Conservation (phyloP, 2,113 vertebrate genomes). For the Paralichthys olivaceus region DNA sequence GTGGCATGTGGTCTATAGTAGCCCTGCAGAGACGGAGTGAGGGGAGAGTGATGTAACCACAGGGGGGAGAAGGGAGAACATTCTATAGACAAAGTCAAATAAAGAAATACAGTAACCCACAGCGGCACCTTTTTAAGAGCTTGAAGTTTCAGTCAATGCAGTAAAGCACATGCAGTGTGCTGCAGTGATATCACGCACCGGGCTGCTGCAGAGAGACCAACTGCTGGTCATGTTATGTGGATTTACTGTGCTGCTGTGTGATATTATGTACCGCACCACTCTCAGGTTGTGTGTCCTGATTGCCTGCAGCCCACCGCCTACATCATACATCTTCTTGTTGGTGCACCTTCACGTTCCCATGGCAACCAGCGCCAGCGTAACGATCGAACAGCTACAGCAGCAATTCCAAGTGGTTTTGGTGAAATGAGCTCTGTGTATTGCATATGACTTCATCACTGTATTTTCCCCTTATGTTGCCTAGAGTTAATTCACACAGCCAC, state of each 20-base stretch:
- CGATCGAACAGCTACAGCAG: conserved; percentile 64
- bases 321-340: conserved; percentile 54
- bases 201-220: conserved; percentile 38
- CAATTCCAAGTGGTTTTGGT: conserved; percentile 57
- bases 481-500: conserved; percentile 8
- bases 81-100: conserved; percentile 2
- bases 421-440: conserved; percentile 49
- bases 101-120: not conserved
- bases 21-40: not conserved
- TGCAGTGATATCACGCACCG: not conserved
- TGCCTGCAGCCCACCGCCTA: conserved; percentile 67
- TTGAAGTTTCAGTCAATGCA: not conserved
- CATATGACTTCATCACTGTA: conserved; percentile 55
- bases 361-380: conserved; percentile 65
- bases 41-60: conserved; percentile 21
- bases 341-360: conserved; percentile 75
- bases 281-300: conserved; percentile 67
- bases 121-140: not conserved
- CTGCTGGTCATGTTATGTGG: conserved; percentile 19
- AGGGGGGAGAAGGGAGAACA: not conserved
- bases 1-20: conserved; percentile 22
- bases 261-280: conserved; percentile 54
- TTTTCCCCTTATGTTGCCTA: conserved; percentile 50
- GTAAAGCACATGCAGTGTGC: not conserved
- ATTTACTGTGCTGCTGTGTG: conserved; percentile 18